Base-by-base conservation (phyloP, 2,797 vertebrate species). In the Rhynchotus rufescens region DNA sequence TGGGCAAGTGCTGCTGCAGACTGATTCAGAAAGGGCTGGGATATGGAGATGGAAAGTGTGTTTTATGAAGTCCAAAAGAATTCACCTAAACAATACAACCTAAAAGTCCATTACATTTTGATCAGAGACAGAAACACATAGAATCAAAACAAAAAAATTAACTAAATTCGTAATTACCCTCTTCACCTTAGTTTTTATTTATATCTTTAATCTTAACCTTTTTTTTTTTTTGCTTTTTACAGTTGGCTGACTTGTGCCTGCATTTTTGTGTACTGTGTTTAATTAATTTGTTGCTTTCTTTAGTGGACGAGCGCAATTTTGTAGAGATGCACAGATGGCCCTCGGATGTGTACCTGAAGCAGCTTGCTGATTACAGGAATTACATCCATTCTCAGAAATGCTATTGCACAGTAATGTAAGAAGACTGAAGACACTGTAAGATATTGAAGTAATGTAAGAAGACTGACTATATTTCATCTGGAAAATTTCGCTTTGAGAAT, bases 271-370 rank as follows among this genome's bases (percentile, higher is more conserved):
- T 19, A 2, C 75, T 60, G 15, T 25, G 21, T 82, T 42, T 54
- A 34, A 54, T 80, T 91, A 20, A 73, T 93, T 30, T 56, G 11
- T 91, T 38, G 73, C 67, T 85, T 88, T 56, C 65, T 96, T 60
- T 96, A 99, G 99, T 98, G 90, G 99, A 99, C 96, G 99, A 99
- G 96, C 98, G 98, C 4, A 98, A 98, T 89, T 99, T 99, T 92
- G 98, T 99, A 68, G 99, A 99, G 96, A 98, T 97, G 94, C 98
- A 99, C 74, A 98, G 99, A 64, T 99, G 99, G 99, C 99, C 99
- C 1, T 99, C 99, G 77, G 97, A 98, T 88, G 93, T 98, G 51
- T 99, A 99, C 96, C 98, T 99, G 97, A 99, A 99, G 97, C 98
- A 99, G 97, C 98, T 99, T 81, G 99, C 98, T 8, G 99, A 99